Evolutionary conservation across 92 coral and sea anemone genomes (phyloP).

Genomic region (Palythoa caribaeorum): DNA sequence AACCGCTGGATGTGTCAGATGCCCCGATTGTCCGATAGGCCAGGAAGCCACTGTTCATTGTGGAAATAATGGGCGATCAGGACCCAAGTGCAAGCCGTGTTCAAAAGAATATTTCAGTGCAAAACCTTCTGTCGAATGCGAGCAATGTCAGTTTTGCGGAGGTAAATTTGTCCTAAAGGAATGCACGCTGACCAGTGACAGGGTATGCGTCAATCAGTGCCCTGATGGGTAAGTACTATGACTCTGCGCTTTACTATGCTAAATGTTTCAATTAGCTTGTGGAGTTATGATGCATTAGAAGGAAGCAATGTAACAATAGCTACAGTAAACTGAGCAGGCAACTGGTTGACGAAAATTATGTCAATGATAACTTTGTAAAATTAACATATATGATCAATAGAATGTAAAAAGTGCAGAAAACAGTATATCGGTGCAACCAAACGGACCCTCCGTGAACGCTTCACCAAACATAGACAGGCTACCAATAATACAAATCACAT

Average conservation of each 20-base stretch:
- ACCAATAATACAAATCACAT: too few relatives aligned
- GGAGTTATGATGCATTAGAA: too few relatives aligned
- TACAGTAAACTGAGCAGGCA: too few relatives aligned
- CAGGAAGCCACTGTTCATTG: neutral
- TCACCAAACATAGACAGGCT: too few relatives aligned
- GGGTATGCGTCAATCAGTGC: neutral
- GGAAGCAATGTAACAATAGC: neutral
- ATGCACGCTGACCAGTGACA: constrained; percentile 14
- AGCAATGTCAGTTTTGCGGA: neutral
- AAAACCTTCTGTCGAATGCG: neutral
- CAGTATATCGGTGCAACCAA: too few relatives aligned
- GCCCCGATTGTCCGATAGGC: neutral
- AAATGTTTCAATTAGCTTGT: too few relatives aligned
- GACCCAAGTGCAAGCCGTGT: neutral
- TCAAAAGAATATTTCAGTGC: neutral
- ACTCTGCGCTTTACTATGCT: too few relatives aligned
- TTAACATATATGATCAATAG: too few relatives aligned
- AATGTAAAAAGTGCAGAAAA: too few relatives aligned
- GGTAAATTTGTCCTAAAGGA: neutral
- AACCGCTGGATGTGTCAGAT: neutral
- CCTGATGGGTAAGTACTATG: neutral
- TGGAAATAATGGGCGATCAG: neutral
- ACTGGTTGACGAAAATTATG: too few relatives aligned
- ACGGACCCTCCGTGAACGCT: too few relatives aligned
- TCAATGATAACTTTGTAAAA: too few relatives aligned